Evolutionary conservation across 2,888 invertebrate species (phyloP).

Genomic region (Lamellibrachia satsuma): DNA sequence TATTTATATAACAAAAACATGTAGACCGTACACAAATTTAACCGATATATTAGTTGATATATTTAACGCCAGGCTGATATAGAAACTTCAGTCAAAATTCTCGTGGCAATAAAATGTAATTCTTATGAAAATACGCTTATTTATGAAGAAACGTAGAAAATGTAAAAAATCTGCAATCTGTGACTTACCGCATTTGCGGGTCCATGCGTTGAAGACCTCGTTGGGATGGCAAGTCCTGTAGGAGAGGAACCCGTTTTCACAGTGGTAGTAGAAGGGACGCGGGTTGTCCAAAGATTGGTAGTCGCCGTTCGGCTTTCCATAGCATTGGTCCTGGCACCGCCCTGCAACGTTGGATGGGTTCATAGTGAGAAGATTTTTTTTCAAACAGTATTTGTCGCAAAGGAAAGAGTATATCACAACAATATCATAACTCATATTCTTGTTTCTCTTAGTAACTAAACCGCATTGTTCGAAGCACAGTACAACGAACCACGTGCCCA

Average conservation of each 20-base stretch:
- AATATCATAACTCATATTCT: background rate
- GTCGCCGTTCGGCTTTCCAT: background rate
- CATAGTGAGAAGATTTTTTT: too few relatives aligned
- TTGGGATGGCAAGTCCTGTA: background rate
- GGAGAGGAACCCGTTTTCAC: background rate
- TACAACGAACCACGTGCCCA: background rate
- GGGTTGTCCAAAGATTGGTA: background rate
- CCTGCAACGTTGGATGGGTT: background rate
- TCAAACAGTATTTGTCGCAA: background rate
- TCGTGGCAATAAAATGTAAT: too few relatives aligned
- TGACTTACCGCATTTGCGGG: background rate
- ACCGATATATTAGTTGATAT: too few relatives aligned
- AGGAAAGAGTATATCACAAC: background rate
- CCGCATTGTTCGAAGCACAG: background rate
- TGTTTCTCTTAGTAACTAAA: background rate
- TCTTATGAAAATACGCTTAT: too few relatives aligned
- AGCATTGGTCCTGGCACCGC: background rate
- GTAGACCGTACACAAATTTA: too few relatives aligned
- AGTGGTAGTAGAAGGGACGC: background rate
- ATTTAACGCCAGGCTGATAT: too few relatives aligned
- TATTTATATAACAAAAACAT: too few relatives aligned
- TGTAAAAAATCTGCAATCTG: background rate
- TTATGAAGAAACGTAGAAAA: background rate
- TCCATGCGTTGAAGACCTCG: background rate
- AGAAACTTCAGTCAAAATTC: too few relatives aligned